These are phyloP conservation scores for Holacanthus passer DNA, from an alignment of 2,113 vertebrate species.

Conservation along the genomic window DNA sequence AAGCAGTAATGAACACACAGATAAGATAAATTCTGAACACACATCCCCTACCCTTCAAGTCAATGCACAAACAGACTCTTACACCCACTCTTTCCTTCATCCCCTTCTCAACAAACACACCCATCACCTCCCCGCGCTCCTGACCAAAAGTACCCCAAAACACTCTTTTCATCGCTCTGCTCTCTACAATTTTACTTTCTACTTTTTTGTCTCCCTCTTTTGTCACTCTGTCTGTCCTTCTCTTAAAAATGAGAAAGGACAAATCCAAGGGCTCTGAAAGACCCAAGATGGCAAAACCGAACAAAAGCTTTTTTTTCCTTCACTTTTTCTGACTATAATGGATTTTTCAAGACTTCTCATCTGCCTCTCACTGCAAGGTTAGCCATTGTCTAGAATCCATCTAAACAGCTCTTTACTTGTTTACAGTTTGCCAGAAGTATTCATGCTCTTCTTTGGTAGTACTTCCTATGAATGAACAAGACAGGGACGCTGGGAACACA, in stretches of 20 bases:
- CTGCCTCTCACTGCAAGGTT: slow-evolving; percentile 59
- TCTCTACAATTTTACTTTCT: slow-evolving; percentile 24
- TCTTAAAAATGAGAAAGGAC: slow-evolving; percentile 33
- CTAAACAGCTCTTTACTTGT: slow-evolving; percentile 44
- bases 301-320: slow-evolving; percentile 45
- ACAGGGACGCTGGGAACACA: not conserved
- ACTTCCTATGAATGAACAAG: slow-evolving; percentile 12
- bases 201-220: not conserved
- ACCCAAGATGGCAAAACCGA: slow-evolving; percentile 17
- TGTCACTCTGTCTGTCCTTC: slow-evolving; percentile 8
- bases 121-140: slow-evolving; percentile 30
- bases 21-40: slow-evolving; percentile 84
- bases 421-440: slow-evolving; percentile 44
- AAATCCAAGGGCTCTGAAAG: slow-evolving; percentile 43
- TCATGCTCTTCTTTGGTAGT: slow-evolving; percentile 4
- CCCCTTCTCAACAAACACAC: slow-evolving; percentile 54
- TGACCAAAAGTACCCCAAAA: slow-evolving; percentile 60
- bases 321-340: slow-evolving; percentile 38
- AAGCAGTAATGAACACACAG: slow-evolving; percentile 83
- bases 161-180: slow-evolving; percentile 13
- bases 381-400: slow-evolving; percentile 51
- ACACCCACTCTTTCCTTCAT: slow-evolving; percentile 56
- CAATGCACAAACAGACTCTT: slow-evolving; percentile 67
- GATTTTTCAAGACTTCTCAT: slow-evolving; percentile 46
- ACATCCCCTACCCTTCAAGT: slow-evolving; percentile 66